These are phyloP conservation scores for Drosophila helvetica DNA, from an alignment of 2,888 invertebrate genomes.

Conservation along the genomic window DNA sequence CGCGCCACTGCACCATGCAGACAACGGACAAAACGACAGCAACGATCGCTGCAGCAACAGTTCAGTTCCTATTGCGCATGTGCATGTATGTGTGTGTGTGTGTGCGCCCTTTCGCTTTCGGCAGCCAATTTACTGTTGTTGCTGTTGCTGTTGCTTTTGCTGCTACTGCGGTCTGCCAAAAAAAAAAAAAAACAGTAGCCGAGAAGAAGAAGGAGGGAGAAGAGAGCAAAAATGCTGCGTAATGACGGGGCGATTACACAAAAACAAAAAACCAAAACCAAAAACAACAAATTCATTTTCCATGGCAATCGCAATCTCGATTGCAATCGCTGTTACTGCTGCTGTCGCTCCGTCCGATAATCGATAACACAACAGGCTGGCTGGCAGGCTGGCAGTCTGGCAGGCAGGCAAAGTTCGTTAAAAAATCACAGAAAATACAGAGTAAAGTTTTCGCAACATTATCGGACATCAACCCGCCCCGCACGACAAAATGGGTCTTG, in stretches of 20 bases:
- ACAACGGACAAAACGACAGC: conserved; percentile 48
- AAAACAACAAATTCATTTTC: conserved; percentile 31
- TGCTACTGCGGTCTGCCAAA: conserved; percentile 9
- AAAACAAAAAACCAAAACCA: conserved; percentile 7
- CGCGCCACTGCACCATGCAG: neutral
- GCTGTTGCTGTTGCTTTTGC: conserved; percentile 24
- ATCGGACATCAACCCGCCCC: conserved; percentile 71
- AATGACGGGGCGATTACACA: conserved; percentile 29
- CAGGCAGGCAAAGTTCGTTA: conserved; percentile 56
- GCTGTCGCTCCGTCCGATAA: conserved; percentile 25
- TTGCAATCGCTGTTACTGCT: neutral
- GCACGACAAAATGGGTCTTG: conserved; percentile 21
- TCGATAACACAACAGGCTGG: conserved; percentile 47
- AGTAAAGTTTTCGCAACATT: conserved; percentile 56
- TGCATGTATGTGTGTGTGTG: conserved; percentile 8
- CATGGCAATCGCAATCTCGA: conserved; percentile 25
- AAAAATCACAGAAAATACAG: conserved; percentile 22
- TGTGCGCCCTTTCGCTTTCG: conserved; percentile 76
- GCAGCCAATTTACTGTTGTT: conserved; percentile 55
- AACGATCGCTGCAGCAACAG: conserved; percentile 26
- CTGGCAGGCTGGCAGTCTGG: conserved; percentile 36
- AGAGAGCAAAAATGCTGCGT: conserved; percentile 46
- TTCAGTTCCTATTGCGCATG: conserved; percentile 27
- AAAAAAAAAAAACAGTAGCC: conserved; percentile 23
- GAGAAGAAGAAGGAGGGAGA: conserved; percentile 11